Conservation (phyloP, 2,888 invertebrate species). For the Digitonthophagus gazella region DNA sequence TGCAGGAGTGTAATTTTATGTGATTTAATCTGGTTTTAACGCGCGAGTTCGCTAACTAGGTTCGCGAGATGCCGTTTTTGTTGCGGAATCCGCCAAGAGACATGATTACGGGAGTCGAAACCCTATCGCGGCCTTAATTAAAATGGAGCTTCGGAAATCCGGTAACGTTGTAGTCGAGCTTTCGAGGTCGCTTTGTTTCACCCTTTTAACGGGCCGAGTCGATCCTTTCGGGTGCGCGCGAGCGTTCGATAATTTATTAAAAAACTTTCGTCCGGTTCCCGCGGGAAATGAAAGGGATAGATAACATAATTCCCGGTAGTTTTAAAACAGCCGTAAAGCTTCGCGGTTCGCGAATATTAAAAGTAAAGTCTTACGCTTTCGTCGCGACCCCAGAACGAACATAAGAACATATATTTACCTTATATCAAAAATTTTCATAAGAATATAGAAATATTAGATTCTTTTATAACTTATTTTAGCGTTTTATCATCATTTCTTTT, state of each 20-base stretch:
- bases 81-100: not conserved
- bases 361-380: not conserved
- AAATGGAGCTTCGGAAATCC: not conserved
- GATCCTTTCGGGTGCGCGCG: not conserved
- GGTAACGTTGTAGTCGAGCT: not conserved
- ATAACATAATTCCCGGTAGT: slow-evolving; percentile 3
- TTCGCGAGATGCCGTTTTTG: too few relatives aligned
- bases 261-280: slow-evolving; percentile 11
- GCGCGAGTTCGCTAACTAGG: not conserved
- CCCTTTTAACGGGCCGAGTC: not conserved
- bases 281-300: slow-evolving; percentile 14
- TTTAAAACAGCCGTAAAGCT: not conserved
- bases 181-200: not conserved
- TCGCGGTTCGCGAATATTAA: not conserved
- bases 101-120: not conserved
- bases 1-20: not conserved
- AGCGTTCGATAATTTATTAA: slow-evolving; percentile 12
- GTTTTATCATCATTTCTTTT: too few relatives aligned
- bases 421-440: too few relatives aligned
- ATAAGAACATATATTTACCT: too few relatives aligned
- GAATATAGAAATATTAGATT: too few relatives aligned
- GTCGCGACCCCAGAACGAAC: too few relatives aligned
- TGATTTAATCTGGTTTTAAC: not conserved
- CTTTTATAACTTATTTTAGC: too few relatives aligned
- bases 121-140: not conserved